Percentiles rank a stretch among this genome's conserved stretches.
These are phyloP conservation scores for Macroteleia sp. DNA, from an alignment of 2,888 invertebrate genomes.

Conservation along the genomic window DNA sequence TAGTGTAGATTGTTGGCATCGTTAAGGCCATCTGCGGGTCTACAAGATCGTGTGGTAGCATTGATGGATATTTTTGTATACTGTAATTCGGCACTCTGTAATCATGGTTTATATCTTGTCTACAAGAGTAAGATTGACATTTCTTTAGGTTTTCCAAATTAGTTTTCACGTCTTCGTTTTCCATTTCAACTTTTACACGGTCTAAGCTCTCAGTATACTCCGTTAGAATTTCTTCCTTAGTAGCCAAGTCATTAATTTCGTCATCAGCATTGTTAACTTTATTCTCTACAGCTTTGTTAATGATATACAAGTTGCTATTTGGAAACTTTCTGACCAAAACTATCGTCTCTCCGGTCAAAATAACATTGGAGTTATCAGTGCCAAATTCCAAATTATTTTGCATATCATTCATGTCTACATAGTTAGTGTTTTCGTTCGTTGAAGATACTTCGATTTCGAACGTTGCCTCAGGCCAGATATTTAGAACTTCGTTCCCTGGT, in stretches of 20 bases:
- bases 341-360: constrained; percentile 80
- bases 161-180: constrained; percentile 40
- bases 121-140: constrained; percentile 30
- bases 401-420: constrained; percentile 52
- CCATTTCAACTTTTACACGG: constrained; percentile 56
- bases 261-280: constrained; percentile 66
- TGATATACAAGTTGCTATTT: constrained; percentile 81
- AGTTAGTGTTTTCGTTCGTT: constrained; percentile 64
- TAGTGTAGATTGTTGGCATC: neutral
- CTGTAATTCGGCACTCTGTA: constrained; percentile 20
- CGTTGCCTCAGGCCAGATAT: constrained; percentile 74
- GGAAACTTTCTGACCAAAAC: constrained; percentile 79
- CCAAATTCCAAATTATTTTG: constrained; percentile 42
- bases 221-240: constrained; percentile 38
- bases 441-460: constrained; percentile 75
- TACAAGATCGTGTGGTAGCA: constrained; percentile 43
- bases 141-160: constrained; percentile 33
- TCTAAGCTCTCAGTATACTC: constrained; percentile 27
- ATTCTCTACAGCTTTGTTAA: constrained; percentile 80
- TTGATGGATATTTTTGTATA: constrained; percentile 26
- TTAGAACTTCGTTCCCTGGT: constrained; percentile 69
- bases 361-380: constrained; percentile 75
- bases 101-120: too few species aligned
- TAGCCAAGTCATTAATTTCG: constrained; percentile 59
- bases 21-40: constrained; percentile 3